Evolutionary conservation across 2,113 vertebrate genomes (phyloP), one percentile per base, ranked within the genome.

Genomic region (Pelodiscus sinensis): DNA sequence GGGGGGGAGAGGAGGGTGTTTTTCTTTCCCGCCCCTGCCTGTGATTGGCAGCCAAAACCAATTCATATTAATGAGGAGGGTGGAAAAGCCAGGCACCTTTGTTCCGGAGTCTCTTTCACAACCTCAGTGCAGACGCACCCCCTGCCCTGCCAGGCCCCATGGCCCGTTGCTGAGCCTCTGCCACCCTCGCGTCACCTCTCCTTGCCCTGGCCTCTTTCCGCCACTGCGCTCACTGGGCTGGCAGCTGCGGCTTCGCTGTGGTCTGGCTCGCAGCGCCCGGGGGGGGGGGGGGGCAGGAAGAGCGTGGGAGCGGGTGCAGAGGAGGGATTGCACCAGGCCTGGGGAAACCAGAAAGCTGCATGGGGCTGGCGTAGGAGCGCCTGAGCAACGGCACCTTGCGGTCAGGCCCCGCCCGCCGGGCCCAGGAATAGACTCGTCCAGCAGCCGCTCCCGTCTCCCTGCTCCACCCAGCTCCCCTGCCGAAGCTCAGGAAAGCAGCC

Each of bases 241-340:
- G 65, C 9, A 10, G n/a, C 65, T 35, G 15, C 18, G 18, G 19
- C 29, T 25, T 21, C 3, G 6, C 73, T 77, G 73, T 50, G 73
- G 35, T 24, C 21, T 71, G 8, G n/a, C 21, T 77, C 50, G 73
- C 38, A 13, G 14, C 73, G 25, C 14, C 71, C 1, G 35, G 13
- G 21, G 1, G 22, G 13, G 21, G 1, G 22, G 24, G n/a, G n/a
- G 22, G 38, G 38, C 71, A 50, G 35, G 71, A 75, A 35, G 71
- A 12, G 35, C 31, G 16, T n/a, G 9, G 62, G 62, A n/a, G 51
- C 3, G 0, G 4, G 12, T 0, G 4, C 80, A 3, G 44, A 2
- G 86, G 78, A 21, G 44, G 44, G 52, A 56, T 0, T 5, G 2
- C 65, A 18, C 65, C 65, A 35, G 9, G 31, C 18, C n/a, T 68